Percentiles rank a stretch among this genome's conserved stretches.
These are phyloP conservation scores for Matsumurasca onukii DNA, from an alignment of 1,140 invertebrate genomes.

Conservation along the genomic window DNA sequence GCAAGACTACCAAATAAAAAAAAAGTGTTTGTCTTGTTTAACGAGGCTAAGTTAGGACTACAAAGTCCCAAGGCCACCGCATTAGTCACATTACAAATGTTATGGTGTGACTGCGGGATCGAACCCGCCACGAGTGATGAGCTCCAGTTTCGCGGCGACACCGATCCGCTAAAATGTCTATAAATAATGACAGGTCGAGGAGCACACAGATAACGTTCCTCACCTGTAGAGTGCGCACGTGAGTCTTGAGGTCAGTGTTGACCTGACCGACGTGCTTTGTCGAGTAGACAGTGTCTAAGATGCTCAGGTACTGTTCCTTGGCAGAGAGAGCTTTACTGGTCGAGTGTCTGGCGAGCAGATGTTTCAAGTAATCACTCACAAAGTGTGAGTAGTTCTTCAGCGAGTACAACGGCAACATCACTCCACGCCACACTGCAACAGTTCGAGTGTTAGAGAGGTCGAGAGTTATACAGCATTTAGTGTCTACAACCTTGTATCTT, in stretches of 20 bases:
- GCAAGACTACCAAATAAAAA: too few relatives aligned
- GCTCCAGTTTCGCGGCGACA: too few relatives aligned
- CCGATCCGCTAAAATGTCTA: too few relatives aligned
- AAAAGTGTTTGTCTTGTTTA: too few relatives aligned
- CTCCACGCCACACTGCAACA: slow-evolving; percentile 70
- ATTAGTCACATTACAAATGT: too few relatives aligned
- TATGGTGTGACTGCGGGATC: too few relatives aligned
- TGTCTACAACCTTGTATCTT: background rate
- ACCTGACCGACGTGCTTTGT: slow-evolving; percentile 44
- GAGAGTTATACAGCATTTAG: background rate
- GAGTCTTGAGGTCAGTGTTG: slow-evolving; percentile 44
- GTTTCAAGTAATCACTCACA: slow-evolving; percentile 66
- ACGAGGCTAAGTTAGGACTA: too few relatives aligned
- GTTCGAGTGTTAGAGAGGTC: slow-evolving; percentile 30
- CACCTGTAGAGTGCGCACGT: slow-evolving; percentile 50
- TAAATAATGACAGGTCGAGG: too few relatives aligned
- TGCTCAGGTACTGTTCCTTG: slow-evolving; percentile 51
- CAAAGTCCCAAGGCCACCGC: too few relatives aligned
- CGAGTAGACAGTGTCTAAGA: slow-evolving; percentile 48
- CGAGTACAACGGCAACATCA: slow-evolving; percentile 75
- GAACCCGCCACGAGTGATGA: too few relatives aligned
- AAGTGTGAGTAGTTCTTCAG: slow-evolving; percentile 70
- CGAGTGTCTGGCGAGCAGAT: slow-evolving; percentile 52
- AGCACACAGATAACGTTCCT: too few relatives aligned
- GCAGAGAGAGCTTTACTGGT: slow-evolving; percentile 48